phyloP scores from a whole-genome alignment of 1,140 invertebrate genomes.

The Pachypeltis micranthus region DNA sequence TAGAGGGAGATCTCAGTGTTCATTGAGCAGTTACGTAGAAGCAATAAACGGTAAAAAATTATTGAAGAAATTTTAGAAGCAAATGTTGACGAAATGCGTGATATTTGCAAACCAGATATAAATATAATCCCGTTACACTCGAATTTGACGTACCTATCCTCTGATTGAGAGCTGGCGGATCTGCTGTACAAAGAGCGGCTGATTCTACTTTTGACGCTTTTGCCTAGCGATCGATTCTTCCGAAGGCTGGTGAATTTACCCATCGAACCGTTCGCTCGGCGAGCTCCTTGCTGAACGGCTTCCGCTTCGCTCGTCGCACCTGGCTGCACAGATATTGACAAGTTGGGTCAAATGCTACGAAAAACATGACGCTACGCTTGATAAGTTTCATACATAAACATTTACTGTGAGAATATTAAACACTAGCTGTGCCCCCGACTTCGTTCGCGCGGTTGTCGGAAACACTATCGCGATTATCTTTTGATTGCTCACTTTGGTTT shows the following conservation, averaged over 20 bases:
- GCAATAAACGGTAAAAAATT: not conserved
- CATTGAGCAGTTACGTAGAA: not conserved
- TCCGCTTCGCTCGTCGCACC: not conserved
- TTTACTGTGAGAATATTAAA: too few relatives aligned
- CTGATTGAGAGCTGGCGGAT: constrained; percentile 13
- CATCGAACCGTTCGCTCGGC: constrained; percentile 16
- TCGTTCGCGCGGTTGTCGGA: too few relatives aligned
- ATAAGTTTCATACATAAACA: too few relatives aligned
- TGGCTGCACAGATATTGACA: too few relatives aligned
- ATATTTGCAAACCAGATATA: not conserved
- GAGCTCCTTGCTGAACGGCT: constrained; percentile 13
- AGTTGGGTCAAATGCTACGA: too few relatives aligned
- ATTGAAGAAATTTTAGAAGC: not conserved
- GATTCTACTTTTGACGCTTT: constrained; percentile 22
- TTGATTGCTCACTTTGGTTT: too few relatives aligned
- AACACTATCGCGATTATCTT: too few relatives aligned
- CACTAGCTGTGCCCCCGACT: too few relatives aligned
- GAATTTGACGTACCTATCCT: constrained; percentile 15
- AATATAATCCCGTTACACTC: not conserved
- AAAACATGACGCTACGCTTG: too few relatives aligned
- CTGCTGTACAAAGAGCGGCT: constrained; percentile 27
- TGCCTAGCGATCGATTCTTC: constrained; percentile 22
- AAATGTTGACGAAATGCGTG: not conserved
- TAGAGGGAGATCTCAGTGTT: not conserved
- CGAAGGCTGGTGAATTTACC: constrained; percentile 27